Evolutionary conservation across 2,888 invertebrate genomes (phyloP).

Genomic region (Sinopyrophorus schimmeli): DNA sequence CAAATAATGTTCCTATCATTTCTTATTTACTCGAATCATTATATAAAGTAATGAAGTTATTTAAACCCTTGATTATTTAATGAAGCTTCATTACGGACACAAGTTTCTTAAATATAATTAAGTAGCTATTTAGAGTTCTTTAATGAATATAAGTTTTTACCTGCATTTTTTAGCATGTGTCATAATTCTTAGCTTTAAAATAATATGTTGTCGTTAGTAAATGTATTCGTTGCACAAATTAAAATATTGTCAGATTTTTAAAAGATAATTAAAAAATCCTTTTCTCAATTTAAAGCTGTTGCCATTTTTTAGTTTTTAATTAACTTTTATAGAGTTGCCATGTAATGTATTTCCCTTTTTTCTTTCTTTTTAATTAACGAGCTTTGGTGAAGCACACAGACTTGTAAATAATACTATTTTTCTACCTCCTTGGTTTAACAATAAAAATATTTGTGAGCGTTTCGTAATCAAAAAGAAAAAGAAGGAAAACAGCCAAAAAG

Average conservation of each 20-base stretch:
- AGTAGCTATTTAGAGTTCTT: conserved; percentile 11
- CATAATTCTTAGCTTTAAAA: conserved; percentile 8
- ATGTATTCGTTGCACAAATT: conserved; percentile 8
- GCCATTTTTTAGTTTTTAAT: not conserved
- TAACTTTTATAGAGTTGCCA: too few relatives aligned
- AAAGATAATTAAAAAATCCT: too few relatives aligned
- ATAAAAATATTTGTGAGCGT: too few relatives aligned
- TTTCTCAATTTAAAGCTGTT: not conserved
- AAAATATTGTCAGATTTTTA: conserved; percentile 8
- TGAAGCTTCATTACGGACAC: conserved; percentile 8
- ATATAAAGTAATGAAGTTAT: conserved; percentile 22
- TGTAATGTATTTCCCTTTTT: too few relatives aligned
- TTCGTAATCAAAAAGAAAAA: too few relatives aligned
- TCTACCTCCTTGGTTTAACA: too few relatives aligned
- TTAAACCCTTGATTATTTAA: conserved; percentile 21
- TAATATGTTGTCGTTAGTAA: conserved; percentile 6
- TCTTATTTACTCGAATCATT: conserved; percentile 14
- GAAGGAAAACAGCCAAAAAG: too few relatives aligned
- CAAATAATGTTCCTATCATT: conserved; percentile 9
- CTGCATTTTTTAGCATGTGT: conserved; percentile 11
- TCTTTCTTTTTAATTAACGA: too few relatives aligned
- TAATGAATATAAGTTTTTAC: conserved; percentile 12
- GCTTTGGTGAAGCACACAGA: too few relatives aligned
- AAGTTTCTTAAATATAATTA: conserved; percentile 15
- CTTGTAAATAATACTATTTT: too few relatives aligned